Conservation (phyloP, 2,797 vertebrate species). For the Adrianichthys oophorus region DNA sequence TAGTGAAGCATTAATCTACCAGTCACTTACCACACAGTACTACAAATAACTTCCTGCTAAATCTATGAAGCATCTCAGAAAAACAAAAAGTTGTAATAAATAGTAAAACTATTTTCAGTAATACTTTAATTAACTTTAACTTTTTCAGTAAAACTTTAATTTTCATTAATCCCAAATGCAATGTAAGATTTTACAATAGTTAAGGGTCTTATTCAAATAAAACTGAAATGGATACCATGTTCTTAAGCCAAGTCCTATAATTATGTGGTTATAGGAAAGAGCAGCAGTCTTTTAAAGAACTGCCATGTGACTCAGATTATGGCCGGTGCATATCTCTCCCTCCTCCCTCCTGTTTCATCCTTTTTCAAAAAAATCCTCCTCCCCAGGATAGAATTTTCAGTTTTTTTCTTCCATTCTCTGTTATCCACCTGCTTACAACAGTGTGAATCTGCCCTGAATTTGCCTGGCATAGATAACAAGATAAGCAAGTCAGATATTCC, state of each 20-base stretch:
- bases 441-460: slow-evolving; percentile 51
- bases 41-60: slow-evolving; percentile 6
- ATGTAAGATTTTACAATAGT: not conserved
- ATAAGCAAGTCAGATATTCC: slow-evolving; percentile 62
- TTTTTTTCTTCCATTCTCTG: slow-evolving; percentile 29
- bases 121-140: too few species aligned
- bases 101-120: slow-evolving; percentile 1
- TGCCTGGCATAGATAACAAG: slow-evolving; percentile 58
- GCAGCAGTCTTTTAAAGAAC: slow-evolving; percentile 59
- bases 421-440: slow-evolving; percentile 51
- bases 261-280: slow-evolving; percentile 52
- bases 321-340: slow-evolving; percentile 49
- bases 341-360: slow-evolving; percentile 52
- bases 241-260: slow-evolving; percentile 26
- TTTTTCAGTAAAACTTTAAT: slow-evolving; percentile 1
- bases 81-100: not conserved
- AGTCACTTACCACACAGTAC: not conserved
- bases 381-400: slow-evolving; percentile 50
- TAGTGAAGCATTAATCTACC: slow-evolving; percentile 6
- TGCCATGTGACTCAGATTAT: slow-evolving; percentile 75
- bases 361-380: slow-evolving; percentile 50
- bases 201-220: slow-evolving; percentile 7
- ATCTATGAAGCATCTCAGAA: not conserved
- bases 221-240: slow-evolving; percentile 30
- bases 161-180: not conserved